These are phyloP conservation scores for Tragelaphus scriptus DNA, from an alignment of 2,113 vertebrate species.

Conservation along the genomic window DNA sequence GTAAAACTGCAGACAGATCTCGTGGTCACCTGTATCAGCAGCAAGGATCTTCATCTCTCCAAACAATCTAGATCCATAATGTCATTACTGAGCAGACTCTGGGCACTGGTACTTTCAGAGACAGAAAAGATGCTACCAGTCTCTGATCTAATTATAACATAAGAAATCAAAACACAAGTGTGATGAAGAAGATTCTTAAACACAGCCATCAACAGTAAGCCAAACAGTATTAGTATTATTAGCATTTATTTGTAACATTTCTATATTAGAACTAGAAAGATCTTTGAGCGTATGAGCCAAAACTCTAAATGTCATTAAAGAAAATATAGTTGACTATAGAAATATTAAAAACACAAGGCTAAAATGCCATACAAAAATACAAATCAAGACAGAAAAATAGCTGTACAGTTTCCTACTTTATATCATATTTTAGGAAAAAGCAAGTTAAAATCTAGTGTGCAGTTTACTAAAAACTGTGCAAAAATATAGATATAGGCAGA, in stretches of 20 bases:
- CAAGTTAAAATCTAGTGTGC: background rate
- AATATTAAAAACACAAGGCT: background rate
- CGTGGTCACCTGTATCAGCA: constrained; percentile 70
- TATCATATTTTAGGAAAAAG: background rate
- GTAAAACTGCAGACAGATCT: constrained; percentile 74
- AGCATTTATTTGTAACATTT: background rate
- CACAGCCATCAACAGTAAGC: constrained; percentile 69
- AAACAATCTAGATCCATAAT: constrained; percentile 63
- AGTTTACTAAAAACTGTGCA: background rate
- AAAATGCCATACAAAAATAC: background rate
- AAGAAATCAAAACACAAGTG: constrained; percentile 72
- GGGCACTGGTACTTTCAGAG: constrained; percentile 68
- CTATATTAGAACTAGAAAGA: background rate
- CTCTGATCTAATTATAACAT: constrained; percentile 74
- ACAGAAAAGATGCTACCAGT: constrained; percentile 75
- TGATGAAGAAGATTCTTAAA: constrained; percentile 77
- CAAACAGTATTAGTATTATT: constrained; percentile 42
- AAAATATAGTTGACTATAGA: background rate
- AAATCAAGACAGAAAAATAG: background rate
- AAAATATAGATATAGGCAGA: background rate
- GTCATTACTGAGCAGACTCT: constrained; percentile 50
- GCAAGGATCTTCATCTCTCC: constrained; percentile 70
- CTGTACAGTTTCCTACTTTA: background rate
- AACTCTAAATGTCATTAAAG: background rate
- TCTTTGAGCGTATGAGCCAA: background rate